Percentiles rank a stretch among this genome's conserved stretches.
phyloP scores from a whole-genome alignment of 1,140 invertebrate species.

The Conopomorpha cramerella region DNA sequence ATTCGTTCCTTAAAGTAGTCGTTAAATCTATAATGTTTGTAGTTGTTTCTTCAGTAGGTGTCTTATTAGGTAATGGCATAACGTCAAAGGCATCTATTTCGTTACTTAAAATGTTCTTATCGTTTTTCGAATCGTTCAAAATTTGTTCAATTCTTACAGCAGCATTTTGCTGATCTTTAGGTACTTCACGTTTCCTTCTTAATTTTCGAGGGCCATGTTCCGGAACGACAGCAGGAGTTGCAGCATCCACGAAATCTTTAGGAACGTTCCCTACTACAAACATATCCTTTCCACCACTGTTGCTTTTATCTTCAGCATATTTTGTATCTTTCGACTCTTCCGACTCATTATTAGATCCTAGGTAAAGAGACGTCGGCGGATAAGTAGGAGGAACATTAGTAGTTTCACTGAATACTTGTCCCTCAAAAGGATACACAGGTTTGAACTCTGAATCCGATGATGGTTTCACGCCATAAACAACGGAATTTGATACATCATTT shows the following conservation, averaged over 20 bases:
- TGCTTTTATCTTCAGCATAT: conserved; percentile 20
- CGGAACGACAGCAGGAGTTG: conserved; percentile 61
- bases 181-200: conserved; percentile 29
- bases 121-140: conserved; percentile 31
- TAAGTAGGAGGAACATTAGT: conserved; percentile 40
- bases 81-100: conserved; percentile 41
- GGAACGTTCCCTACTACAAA: conserved; percentile 64
- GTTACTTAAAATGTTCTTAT: conserved; percentile 39
- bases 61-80: conserved; percentile 3
- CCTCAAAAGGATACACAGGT: conserved; percentile 43
- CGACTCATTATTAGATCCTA: conserved; percentile 44
- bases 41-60: conserved; percentile 11
- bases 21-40: conserved; percentile 15
- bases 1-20: too few species aligned
- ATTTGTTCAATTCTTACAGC: conserved; percentile 39
- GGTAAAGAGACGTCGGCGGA: conserved; percentile 46
- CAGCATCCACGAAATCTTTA: conserved; percentile 55
- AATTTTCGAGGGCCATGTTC: conserved; percentile 63
- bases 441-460: conserved; percentile 40
- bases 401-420: conserved; percentile 37
- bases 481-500: conserved; percentile 33
- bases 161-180: conserved; percentile 22
- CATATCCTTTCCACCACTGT: conserved; percentile 32
- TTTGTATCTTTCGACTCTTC: conserved; percentile 29
- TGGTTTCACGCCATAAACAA: conserved; percentile 45